A percentile compares a stretch with the other conserved stretches of the same genome.
Conservation (phyloP, 2,888 invertebrate species). For the Orthonevra nobilis region DNA sequence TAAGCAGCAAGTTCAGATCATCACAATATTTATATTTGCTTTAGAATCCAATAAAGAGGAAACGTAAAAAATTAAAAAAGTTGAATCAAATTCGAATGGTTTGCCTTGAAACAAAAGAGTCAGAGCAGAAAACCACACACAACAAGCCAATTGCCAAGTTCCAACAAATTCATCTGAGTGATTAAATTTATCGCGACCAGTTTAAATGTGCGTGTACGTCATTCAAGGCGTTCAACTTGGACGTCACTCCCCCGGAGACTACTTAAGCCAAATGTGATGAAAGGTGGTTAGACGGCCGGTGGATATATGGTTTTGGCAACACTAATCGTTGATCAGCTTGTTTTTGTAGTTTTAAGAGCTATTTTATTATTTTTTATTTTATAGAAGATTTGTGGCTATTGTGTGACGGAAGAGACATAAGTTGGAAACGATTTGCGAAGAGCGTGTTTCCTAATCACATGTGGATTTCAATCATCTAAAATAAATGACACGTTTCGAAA, state of each 20-base stretch:
- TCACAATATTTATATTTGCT: too few species aligned
- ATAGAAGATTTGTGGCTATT: neutral
- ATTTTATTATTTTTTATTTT: too few species aligned
- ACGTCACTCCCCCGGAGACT: too few species aligned
- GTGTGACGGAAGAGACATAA: neutral
- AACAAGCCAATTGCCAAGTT: conserved; percentile 45
- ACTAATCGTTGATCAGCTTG: too few species aligned
- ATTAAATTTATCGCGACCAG: conserved; percentile 33
- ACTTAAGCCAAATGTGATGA: neutral
- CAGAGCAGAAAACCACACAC: conserved; percentile 5
- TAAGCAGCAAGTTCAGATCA: too few species aligned
- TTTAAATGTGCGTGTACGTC: conserved; percentile 18
- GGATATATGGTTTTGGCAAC: neutral
- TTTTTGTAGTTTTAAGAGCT: neutral
- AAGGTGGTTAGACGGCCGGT: neutral
- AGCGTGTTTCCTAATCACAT: too few species aligned
- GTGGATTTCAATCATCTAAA: too few species aligned
- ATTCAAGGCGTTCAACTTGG: neutral
- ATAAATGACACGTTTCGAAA: too few species aligned
- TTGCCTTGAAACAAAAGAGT: neutral
- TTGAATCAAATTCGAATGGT: conserved; percentile 1
- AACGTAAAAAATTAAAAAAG: too few species aligned
- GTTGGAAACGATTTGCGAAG: too few species aligned
- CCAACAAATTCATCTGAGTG: conserved; percentile 12
- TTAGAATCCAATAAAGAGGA: too few species aligned